phyloP scores from a whole-genome alignment of 2,888 invertebrate species.

The Synergus gifuensis region DNA sequence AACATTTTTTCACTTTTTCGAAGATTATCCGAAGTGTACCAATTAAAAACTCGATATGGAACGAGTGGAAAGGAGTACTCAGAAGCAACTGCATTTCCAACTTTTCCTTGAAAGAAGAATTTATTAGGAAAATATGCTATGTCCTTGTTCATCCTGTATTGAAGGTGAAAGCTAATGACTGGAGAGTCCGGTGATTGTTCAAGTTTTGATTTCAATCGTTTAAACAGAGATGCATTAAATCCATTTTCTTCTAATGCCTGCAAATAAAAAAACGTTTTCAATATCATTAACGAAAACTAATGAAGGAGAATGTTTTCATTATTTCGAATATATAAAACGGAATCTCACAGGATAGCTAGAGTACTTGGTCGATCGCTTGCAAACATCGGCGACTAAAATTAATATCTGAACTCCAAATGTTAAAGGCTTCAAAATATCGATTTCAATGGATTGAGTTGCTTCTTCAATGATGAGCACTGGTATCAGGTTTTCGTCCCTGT shows the following conservation, averaged over 20 bases:
- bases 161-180: neutral
- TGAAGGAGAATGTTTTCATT: neutral
- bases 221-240: neutral
- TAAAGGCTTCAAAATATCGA: neutral
- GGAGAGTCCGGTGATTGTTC: neutral
- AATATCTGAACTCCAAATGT: neutral
- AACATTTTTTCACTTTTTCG: neutral
- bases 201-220: neutral
- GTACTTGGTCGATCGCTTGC: neutral
- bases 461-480: neutral
- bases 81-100: neutral
- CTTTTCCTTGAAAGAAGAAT: neutral
- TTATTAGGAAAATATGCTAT: conserved; percentile 2
- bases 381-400: neutral
- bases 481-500: neutral
- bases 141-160: neutral
- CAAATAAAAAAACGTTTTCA: neutral
- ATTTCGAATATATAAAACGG: neutral
- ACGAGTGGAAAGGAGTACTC: neutral
- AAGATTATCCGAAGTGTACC: neutral
- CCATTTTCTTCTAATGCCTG: neutral
- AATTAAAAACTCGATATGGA: neutral
- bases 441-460: neutral
- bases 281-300: neutral
- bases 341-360: neutral